Conservation (phyloP, 2,113 vertebrate genomes). For the Heteronetta atricapilla region DNA sequence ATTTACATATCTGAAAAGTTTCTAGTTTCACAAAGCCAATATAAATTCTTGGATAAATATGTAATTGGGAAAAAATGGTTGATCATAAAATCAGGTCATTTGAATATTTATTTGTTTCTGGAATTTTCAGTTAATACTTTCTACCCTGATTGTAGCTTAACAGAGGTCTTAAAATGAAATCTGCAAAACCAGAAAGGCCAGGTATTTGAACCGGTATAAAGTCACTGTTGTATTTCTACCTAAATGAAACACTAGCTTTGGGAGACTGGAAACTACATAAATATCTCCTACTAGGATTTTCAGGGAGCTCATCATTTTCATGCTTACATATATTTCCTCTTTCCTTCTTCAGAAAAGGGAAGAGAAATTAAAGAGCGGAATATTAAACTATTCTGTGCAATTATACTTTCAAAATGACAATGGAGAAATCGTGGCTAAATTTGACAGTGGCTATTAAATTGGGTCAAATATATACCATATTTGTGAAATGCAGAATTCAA, state of each 20-base stretch:
- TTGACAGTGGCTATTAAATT: neutral
- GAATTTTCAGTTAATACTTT: slow-evolving; percentile 17
- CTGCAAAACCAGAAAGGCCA: neutral
- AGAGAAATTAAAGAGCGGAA: neutral
- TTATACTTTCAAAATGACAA: slow-evolving; percentile 38
- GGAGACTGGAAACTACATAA: neutral
- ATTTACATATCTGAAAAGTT: slow-evolving; percentile 58
- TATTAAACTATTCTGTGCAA: neutral
- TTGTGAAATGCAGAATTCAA: slow-evolving; percentile 52
- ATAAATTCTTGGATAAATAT: slow-evolving; percentile 56
- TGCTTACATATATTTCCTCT: neutral
- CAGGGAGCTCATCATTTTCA: neutral
- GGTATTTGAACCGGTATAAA: neutral
- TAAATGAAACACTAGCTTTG: neutral
- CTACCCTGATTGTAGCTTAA: neutral
- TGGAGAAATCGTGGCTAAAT: slow-evolving; percentile 9
- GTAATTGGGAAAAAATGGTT: slow-evolving; percentile 9
- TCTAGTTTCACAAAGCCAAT: slow-evolving; percentile 39
- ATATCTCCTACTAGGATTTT: neutral
- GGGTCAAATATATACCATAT: neutral
- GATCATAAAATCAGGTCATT: slow-evolving; percentile 12
- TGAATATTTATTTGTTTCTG: slow-evolving; percentile 35
- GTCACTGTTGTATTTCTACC: neutral
- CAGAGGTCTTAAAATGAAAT: neutral
- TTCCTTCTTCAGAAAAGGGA: neutral